These are phyloP conservation scores for Tipula confusa DNA, from an alignment of 2,888 invertebrate genomes.

Conservation along the genomic window DNA sequence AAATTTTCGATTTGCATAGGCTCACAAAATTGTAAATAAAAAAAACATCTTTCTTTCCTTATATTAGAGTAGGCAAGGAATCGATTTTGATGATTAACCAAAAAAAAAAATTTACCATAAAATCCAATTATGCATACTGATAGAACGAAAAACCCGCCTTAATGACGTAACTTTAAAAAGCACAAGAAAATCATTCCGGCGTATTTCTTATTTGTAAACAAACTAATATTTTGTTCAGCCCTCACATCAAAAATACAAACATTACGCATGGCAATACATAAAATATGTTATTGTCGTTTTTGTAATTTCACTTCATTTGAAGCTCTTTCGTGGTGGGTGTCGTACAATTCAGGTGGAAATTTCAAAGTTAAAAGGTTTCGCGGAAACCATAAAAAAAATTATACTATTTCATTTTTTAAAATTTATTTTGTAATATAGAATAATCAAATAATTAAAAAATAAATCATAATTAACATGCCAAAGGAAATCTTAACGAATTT, in stretches of 20 bases:
- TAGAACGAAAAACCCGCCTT: neutral
- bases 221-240: neutral
- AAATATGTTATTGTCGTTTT: neutral
- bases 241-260: neutral
- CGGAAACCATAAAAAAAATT: neutral
- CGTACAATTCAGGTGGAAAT: neutral
- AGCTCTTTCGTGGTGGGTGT: neutral
- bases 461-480: constrained; percentile 26
- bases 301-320: neutral
- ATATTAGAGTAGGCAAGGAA: too few relatives aligned
- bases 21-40: too few relatives aligned
- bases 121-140: too few relatives aligned
- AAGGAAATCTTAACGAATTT: constrained; percentile 26
- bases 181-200: neutral
- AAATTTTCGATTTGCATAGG: too few relatives aligned
- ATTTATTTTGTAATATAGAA: neutral
- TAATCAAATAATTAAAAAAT: neutral
- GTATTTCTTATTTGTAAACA: neutral
- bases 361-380: constrained; percentile 14
- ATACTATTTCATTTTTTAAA: neutral
- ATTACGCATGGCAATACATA: neutral
- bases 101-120: too few relatives aligned
- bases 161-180: neutral
- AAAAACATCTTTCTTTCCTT: too few relatives aligned
- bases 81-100: too few relatives aligned